Evolutionary conservation across 2,113 vertebrate genomes (phyloP).

Genomic region (Cricetomys ansorgei): DNA sequence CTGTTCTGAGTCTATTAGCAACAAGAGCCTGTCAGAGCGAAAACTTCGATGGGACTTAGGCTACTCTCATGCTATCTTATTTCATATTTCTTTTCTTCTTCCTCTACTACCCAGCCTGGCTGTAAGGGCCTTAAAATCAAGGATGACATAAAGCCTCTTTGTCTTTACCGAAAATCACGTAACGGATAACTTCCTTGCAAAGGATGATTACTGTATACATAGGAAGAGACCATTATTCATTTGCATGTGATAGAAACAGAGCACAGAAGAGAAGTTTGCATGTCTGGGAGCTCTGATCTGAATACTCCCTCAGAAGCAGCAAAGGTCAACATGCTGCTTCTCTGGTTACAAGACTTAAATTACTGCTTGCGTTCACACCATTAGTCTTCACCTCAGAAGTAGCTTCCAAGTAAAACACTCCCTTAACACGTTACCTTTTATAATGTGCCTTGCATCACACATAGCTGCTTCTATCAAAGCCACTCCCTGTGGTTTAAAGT

Average conservation of each 20-base stretch:
- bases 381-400: background rate
- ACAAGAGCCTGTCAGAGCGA: background rate
- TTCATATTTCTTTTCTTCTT: background rate
- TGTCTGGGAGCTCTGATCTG: background rate
- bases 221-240: background rate
- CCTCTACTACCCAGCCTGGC: background rate
- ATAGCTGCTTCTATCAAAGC: background rate
- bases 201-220: background rate
- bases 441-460: background rate
- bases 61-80: background rate
- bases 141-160: background rate
- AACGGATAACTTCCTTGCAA: background rate
- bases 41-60: background rate
- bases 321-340: background rate
- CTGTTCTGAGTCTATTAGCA: background rate
- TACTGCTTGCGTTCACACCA: background rate
- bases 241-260: conserved; percentile 15
- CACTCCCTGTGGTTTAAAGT: background rate
- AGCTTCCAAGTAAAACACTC: background rate
- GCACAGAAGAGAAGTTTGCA: background rate
- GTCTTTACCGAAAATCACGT: background rate
- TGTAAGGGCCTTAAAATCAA: background rate
- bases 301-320: background rate
- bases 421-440: conserved; percentile 15
- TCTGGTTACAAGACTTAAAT: conserved; percentile 5